These are phyloP conservation scores for Coccyzus lansbergi DNA, from an alignment of 2,797 vertebrate species.

Conservation along the genomic window DNA sequence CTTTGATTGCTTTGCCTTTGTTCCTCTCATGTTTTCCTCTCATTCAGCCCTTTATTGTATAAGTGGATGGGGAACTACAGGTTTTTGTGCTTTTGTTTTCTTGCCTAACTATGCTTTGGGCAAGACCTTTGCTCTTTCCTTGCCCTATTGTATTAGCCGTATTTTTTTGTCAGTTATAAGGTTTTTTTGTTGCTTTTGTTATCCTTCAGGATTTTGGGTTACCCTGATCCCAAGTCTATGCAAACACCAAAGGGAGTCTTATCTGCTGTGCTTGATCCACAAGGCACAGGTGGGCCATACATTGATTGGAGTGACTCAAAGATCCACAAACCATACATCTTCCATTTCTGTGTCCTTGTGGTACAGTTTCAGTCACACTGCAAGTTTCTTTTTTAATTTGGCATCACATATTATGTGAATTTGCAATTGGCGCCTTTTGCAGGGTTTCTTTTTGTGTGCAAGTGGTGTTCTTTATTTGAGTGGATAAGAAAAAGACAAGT, in stretches of 20 bases:
- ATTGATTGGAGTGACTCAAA: background rate
- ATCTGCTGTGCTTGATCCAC: background rate
- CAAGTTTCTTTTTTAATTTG: background rate
- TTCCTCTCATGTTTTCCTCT: background rate
- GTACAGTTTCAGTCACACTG: background rate
- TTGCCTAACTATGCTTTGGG: background rate
- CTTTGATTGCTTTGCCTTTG: conserved; percentile 15
- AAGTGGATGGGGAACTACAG: background rate
- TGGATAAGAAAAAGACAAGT: background rate
- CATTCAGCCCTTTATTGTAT: background rate
- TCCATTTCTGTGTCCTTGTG: rapidly evolving
- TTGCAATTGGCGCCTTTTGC: background rate
- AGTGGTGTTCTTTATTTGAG: too few relatives aligned
- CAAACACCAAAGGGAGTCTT: background rate
- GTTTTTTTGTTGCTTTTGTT: background rate
- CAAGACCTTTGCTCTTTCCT: background rate
- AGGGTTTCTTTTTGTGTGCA: background rate
- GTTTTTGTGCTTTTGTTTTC: background rate
- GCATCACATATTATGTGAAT: rapidly evolving
- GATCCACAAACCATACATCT: rapidly evolving
- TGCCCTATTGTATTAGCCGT: background rate
- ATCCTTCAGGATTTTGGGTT: background rate
- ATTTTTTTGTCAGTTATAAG: background rate
- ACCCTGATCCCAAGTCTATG: background rate
- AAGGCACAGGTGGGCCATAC: background rate